A percentile compares a stretch with the other conserved stretches of the same genome.
Conservation (phyloP, 2,113 vertebrate genomes). For the Epinephelus fuscoguttatus region DNA sequence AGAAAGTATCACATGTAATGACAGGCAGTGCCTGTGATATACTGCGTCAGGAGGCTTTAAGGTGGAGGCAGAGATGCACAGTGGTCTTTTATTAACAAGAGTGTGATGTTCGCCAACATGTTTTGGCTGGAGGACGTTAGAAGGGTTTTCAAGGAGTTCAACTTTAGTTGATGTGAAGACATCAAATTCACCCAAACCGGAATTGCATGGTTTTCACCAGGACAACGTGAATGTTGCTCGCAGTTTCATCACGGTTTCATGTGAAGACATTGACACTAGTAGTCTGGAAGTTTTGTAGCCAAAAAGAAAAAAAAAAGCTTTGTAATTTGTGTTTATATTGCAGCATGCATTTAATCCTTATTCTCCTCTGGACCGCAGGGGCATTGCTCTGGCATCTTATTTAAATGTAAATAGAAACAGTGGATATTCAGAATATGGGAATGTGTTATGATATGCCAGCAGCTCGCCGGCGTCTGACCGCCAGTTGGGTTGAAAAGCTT, state of each 20-base stretch:
- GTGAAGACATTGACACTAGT: slow-evolving; percentile 24
- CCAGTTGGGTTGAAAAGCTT: slow-evolving; percentile 34
- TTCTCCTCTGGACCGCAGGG: slow-evolving; percentile 12
- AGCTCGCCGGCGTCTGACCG: slow-evolving; percentile 20
- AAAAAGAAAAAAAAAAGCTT: neutral
- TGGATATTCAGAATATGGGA: neutral
- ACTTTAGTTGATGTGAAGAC: slow-evolving; percentile 29
- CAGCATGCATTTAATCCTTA: slow-evolving; percentile 25
- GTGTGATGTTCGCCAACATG: neutral
- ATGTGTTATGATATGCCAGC: neutral
- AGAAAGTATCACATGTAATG: too few species aligned
- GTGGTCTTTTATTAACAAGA: neutral
- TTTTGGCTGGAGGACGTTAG: neutral
- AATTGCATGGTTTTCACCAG: neutral
- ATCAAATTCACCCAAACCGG: slow-evolving; percentile 8
- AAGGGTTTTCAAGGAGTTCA: neutral
- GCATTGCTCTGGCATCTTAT: slow-evolving; percentile 15
- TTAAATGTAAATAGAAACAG: slow-evolving; percentile 54
- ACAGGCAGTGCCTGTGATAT: too few species aligned
- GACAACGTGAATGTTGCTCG: slow-evolving; percentile 40
- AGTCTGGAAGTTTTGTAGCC: slow-evolving; percentile 8
- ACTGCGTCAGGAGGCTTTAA: too few species aligned
- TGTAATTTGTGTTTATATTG: slow-evolving; percentile 37
- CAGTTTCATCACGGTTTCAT: slow-evolving; percentile 67
- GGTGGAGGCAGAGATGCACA: too few species aligned